Percentiles rank a stretch among this genome's conserved stretches.
These are phyloP conservation scores for Anhinga rufa DNA, from an alignment of 2,113 vertebrate species.

Conservation along the genomic window DNA sequence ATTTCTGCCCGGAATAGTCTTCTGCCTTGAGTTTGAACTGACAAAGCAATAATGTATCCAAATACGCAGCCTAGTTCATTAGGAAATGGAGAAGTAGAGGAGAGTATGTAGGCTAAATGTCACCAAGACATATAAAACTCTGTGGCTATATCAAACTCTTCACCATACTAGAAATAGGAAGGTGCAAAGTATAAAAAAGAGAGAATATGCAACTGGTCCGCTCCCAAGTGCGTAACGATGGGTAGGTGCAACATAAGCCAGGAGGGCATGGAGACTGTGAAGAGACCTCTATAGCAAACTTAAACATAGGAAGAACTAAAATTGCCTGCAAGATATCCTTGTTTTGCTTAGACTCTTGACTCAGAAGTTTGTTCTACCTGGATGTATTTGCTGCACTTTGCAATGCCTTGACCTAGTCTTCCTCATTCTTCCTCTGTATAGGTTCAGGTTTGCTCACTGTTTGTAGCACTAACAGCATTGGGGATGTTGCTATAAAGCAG, in stretches of 20 bases:
- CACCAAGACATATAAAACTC: constrained; percentile 8
- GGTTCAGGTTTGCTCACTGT: not conserved
- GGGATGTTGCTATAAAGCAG: not conserved
- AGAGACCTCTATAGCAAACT: not conserved
- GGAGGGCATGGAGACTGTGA: not conserved
- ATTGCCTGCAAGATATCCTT: not conserved
- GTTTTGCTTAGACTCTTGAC: not conserved
- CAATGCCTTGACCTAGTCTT: not conserved
- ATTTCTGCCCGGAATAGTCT: constrained; percentile 17
- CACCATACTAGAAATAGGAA: not conserved
- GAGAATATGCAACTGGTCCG: not conserved
- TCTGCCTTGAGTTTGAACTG: not conserved
- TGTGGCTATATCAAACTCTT: constrained; percentile 1
- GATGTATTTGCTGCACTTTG: not conserved
- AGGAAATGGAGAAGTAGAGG: not conserved
- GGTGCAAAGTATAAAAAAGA: not conserved
- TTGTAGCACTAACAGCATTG: not conserved
- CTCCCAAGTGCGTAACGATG: not conserved
- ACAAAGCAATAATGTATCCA: constrained; percentile 26
- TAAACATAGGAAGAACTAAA: not conserved
- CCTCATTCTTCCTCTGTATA: not conserved
- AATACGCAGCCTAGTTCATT: constrained; percentile 28
- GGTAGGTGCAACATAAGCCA: fast-evolving
- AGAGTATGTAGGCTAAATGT: constrained; percentile 15
- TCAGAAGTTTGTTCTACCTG: not conserved